Evolutionary conservation across 2,888 invertebrate species (phyloP), one percentile per base, ranked within the genome.

Genomic region (Chymomyza amoena): DNA sequence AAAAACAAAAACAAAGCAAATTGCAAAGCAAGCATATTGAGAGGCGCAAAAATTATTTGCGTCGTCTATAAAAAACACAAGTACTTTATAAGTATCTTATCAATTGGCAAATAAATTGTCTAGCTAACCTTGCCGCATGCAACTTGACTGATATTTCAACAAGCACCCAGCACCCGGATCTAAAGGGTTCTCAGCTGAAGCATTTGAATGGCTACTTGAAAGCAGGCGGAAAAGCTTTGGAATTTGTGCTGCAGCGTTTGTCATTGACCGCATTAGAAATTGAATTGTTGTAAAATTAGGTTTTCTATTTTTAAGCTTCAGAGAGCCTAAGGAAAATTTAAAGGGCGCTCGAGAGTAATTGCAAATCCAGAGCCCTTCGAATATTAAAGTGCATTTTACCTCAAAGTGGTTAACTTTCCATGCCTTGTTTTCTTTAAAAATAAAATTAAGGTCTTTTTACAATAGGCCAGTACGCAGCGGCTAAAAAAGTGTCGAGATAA

Each of bases 101-200:
- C 39, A 45, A 45, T 45, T 45, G 39, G 13, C 39, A 45, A 45
- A 45, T 45, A 45, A 45, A 45, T 45, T 45, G 13, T 45, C 13
- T 20, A 20, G 50, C 72, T 70, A 85, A 70, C 78, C 76, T 85
- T 85, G 85, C 32, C 68, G 61, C 70, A 73, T 63, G 28, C 61
- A 67, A 70, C 78, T 85, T 81, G 73, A 80, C 76, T 72, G 80
- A 73, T 65, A 82, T 82, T 74, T 69, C 57, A 68, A 70, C 63
- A 54, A 76, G 69, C 65, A 18, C 18, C 52, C 9, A n/a, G n/a
- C n/a, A n/a, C 20, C 10, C 9, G 57, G 28, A 6, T 13, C 57
- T 45, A 13, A 45, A 45, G 39, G 39, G 39, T 45, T 45, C 39
- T 45, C 39, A 6, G 13, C 39, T 45, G 13, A 45, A 45, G 39